Conservation (phyloP, 2,888 invertebrate genomes). For the Drosophila prostipennis region DNA sequence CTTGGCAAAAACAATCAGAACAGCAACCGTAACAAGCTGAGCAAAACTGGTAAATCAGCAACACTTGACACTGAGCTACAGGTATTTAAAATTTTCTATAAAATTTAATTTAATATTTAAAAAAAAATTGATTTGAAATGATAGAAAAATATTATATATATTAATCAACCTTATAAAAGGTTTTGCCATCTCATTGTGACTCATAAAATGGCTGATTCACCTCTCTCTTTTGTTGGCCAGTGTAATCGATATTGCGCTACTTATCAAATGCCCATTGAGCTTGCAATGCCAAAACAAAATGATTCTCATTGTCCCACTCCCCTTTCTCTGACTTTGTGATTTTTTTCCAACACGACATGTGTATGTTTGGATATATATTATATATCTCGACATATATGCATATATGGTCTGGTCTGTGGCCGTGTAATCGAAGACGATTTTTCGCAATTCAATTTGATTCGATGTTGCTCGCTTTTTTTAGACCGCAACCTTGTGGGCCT, state of each 20-base stretch:
- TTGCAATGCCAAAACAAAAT: conserved; percentile 32
- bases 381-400: conserved; percentile 7
- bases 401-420: conserved; percentile 28
- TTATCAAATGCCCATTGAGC: conserved; percentile 24
- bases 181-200: not conserved
- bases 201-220: not conserved
- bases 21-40: conserved; percentile 4
- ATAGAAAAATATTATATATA: too few relatives aligned
- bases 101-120: too few relatives aligned
- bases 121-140: too few relatives aligned
- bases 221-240: not conserved
- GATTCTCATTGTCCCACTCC: conserved; percentile 10
- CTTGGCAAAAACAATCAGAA: conserved; percentile 2
- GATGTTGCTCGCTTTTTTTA: conserved; percentile 3
- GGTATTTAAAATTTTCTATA: too few relatives aligned
- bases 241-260: conserved; percentile 27
- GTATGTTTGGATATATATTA: not conserved
- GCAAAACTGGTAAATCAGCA: conserved; percentile 8
- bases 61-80: not conserved
- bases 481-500: conserved; percentile 29
- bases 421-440: conserved; percentile 33
- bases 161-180: too few relatives aligned
- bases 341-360: not conserved
- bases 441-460: conserved; percentile 22
- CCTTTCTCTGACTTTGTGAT: not conserved